phyloP scores from a whole-genome alignment of 1,140 invertebrate genomes.

The Wasmannia auropunctata region DNA sequence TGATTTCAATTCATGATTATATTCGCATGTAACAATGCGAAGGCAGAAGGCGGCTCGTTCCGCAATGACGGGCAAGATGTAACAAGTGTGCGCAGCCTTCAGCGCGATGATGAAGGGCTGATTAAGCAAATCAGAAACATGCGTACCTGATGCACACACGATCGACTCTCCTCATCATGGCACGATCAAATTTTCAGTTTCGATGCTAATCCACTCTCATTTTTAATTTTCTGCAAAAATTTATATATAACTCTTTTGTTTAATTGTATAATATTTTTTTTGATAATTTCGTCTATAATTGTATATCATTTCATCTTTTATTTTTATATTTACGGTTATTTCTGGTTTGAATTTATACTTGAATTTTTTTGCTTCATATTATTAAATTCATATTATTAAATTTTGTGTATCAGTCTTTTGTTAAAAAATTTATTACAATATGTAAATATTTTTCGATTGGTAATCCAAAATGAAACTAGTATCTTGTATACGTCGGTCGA shows the following conservation, averaged over 20 bases:
- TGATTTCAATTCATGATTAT: constrained; percentile 59
- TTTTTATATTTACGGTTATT: neutral
- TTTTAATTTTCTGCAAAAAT: neutral
- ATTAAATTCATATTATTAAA: too few relatives aligned
- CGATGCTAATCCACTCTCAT: neutral
- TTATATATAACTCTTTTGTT: neutral
- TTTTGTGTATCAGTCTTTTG: neutral
- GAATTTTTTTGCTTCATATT: too few relatives aligned
- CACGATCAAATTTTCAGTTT: neutral
- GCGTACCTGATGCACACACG: neutral
- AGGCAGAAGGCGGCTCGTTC: constrained; percentile 36
- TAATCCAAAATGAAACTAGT: neutral
- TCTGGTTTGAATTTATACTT: neutral
- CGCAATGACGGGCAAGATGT: constrained; percentile 43
- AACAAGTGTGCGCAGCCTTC: constrained; percentile 64
- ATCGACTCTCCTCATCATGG: neutral
- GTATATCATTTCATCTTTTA: neutral
- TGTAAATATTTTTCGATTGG: neutral
- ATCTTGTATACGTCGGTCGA: neutral
- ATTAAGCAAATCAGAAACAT: constrained; percentile 57
- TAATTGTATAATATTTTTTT: neutral
- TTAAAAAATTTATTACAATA: neutral
- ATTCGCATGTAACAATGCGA: constrained; percentile 47
- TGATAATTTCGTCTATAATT: neutral
- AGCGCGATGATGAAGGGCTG: constrained; percentile 49